Conservation (phyloP, 1,140 invertebrate species). For the Drosophila albomicans region DNA sequence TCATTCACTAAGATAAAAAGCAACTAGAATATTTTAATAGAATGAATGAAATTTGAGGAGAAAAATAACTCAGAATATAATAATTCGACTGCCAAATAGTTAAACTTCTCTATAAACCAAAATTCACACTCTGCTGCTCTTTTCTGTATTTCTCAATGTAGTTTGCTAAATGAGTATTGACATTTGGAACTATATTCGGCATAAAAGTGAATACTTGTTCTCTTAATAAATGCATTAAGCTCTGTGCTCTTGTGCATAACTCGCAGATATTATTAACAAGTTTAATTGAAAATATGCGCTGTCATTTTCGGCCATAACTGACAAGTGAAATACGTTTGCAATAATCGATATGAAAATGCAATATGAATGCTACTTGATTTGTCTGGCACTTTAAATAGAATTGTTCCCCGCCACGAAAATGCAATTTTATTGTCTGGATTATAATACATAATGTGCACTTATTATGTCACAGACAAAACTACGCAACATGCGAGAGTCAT, state of each 20-base stretch:
- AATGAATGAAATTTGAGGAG: no score
- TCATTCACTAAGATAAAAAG: no score
- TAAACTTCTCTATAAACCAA: no score
- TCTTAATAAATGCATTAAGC: constrained; percentile 39
- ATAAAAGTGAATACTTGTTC: neutral
- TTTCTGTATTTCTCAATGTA: neutral
- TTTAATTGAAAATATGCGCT: constrained; percentile 38
- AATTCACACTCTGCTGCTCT: neutral
- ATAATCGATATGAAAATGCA: constrained; percentile 8
- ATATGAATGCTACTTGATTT: constrained; percentile 38
- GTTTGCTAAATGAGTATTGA: constrained; percentile 23
- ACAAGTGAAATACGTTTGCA: constrained; percentile 25
- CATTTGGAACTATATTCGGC: constrained; percentile 8
- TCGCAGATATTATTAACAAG: constrained; percentile 40
- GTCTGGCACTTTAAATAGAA: constrained; percentile 17
- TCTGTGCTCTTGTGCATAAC: constrained; percentile 1
- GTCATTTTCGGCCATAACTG: constrained; percentile 10
- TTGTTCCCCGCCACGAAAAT: constrained; percentile 32
- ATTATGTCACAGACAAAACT: constrained; percentile 54
- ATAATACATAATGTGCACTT: constrained; percentile 68
- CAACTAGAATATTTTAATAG: no score
- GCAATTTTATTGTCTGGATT: constrained; percentile 66
- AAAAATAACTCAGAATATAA: no score
- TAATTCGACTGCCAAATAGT: no score
- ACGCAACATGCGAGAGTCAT: constrained; percentile 33